Conservation (phyloP, 2,113 vertebrate genomes). For the Crotalus viridis region DNA sequence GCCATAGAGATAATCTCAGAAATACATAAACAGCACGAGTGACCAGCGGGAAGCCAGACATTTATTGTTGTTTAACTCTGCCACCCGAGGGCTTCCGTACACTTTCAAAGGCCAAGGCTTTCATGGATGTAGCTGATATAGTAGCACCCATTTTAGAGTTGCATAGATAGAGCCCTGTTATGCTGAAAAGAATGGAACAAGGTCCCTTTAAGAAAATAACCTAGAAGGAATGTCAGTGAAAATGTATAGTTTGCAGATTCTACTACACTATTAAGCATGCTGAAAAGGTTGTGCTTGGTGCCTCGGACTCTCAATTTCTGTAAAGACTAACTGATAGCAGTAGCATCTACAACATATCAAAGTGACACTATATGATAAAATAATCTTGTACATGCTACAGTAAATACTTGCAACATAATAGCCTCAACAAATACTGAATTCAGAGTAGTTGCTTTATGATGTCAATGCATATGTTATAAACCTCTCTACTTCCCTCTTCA, state of each 20-base stretch:
- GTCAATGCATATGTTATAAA: not conserved
- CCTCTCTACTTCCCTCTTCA: not conserved
- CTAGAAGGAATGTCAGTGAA: not conserved
- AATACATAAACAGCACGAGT: not conserved
- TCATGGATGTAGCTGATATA: not conserved
- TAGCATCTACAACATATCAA: not conserved
- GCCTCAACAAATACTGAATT: not conserved
- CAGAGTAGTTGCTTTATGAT: not conserved
- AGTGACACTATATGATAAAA: not conserved
- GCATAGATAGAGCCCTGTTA: not conserved
- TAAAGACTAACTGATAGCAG: not conserved
- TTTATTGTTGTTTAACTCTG: not conserved
- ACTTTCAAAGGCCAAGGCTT: not conserved
- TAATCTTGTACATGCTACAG: not conserved
- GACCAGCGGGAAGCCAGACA: not conserved
- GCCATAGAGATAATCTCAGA: not conserved
- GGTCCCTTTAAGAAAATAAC: not conserved
- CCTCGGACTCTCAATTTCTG: not conserved
- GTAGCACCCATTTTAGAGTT: not conserved
- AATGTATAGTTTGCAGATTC: not conserved
- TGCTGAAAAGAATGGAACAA: not conserved
- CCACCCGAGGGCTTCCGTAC: not conserved
- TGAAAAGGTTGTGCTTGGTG: constrained; percentile 25
- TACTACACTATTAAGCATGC: not conserved
- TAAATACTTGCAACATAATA: not conserved